Evolutionary conservation across 2,797 vertebrate species (phyloP).

Genomic region (Rhinogobio ventralis): DNA sequence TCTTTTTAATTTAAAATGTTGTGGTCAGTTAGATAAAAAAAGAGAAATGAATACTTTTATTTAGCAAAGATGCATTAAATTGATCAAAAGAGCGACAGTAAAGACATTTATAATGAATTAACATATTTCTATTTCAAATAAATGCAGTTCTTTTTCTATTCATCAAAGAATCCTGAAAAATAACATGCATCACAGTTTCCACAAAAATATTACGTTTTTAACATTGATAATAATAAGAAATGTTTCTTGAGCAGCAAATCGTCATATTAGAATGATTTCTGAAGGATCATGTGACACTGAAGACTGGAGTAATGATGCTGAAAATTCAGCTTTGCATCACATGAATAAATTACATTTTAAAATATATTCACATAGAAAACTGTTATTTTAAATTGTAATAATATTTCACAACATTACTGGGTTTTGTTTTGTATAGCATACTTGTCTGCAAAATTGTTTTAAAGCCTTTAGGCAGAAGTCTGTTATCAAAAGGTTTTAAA

Average conservation of each 20-base stretch:
- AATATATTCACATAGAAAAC: not conserved
- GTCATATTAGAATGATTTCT: not conserved
- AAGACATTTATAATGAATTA: not conserved
- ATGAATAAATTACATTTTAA: not conserved
- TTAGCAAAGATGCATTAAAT: not conserved
- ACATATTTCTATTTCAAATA: not conserved
- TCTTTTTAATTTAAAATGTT: too few relatives aligned
- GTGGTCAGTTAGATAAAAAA: too few relatives aligned
- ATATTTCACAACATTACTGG: not conserved
- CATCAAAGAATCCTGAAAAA: not conserved
- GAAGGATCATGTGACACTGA: not conserved
- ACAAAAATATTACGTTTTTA: not conserved
- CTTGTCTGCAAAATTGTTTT: not conserved
- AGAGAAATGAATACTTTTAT: not conserved
- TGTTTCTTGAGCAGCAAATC: not conserved
- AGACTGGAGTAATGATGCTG: not conserved
- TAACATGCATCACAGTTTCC: not conserved
- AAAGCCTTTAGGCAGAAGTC: not conserved
- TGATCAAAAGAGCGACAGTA: not conserved
- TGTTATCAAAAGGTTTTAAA: not conserved
- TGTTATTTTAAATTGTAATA: not conserved
- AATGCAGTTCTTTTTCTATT: not conserved
- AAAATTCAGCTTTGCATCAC: not conserved
- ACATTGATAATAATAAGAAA: not conserved
- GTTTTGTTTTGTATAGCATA: not conserved